Percentiles rank a stretch among this genome's conserved stretches.
Conservation (phyloP, 2,888 invertebrate genomes). For the Notocelia uddmanniana region DNA sequence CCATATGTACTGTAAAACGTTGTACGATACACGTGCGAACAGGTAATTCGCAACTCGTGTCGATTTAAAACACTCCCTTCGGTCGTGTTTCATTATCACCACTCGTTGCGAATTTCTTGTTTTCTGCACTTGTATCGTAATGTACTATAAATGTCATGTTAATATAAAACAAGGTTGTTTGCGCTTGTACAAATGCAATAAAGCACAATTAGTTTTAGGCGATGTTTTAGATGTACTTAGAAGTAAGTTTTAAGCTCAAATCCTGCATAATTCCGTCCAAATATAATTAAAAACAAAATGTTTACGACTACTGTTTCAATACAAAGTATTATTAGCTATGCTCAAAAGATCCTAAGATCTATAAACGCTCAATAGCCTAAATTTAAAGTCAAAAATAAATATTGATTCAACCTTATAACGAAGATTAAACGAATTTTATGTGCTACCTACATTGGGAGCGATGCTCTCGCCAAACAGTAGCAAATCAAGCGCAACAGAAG, state of each 20-base stretch:
- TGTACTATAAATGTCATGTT: constrained; percentile 24
- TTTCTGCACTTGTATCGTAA: no score
- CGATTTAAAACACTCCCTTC: no score
- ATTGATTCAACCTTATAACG: not conserved
- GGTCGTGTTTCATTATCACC: no score
- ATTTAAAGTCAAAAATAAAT: not conserved
- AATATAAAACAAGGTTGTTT: constrained; percentile 33
- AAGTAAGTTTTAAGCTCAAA: constrained; percentile 36
- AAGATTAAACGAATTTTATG: not conserved
- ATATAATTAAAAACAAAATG: constrained; percentile 12
- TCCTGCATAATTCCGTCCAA: constrained; percentile 38
- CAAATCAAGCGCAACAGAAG: not conserved
- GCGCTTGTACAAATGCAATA: constrained; percentile 42
- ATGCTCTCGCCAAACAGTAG: no score
- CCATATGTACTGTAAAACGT: no score
- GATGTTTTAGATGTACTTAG: constrained; percentile 2
- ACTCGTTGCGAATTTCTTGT: no score
- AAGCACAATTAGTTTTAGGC: constrained; percentile 28
- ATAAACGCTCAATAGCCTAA: constrained; percentile 22
- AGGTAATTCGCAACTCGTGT: no score
- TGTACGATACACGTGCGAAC: no score
- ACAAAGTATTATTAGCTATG: constrained; percentile 29
- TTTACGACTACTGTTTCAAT: not conserved
- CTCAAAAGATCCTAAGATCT: constrained; percentile 25
- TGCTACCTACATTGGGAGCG: no score